Evolutionary conservation across 2,888 invertebrate species (phyloP), one percentile per base, ranked within the genome.

Genomic region (Acronicta aceris): DNA sequence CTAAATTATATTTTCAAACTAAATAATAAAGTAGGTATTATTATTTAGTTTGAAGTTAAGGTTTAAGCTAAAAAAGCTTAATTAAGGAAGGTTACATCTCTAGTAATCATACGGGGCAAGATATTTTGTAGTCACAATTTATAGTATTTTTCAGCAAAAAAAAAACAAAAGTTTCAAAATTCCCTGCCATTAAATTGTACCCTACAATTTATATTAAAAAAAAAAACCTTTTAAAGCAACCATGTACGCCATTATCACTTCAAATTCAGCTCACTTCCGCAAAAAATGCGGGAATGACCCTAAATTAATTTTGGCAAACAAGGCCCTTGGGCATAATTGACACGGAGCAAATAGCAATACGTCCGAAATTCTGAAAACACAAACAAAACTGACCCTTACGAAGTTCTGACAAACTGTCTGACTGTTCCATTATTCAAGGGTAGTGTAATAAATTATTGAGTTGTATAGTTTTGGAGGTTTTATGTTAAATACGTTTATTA

Each of bases 361-460:
- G 49, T 45, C 55, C 49, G 12, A 40, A 70, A 66, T 62, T 59
- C 43, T 49, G 49, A 56, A 71, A 72, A 71, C 30, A 54, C 58
- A 74, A 51, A 74, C 56, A 67, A 47, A 60, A 56, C 53, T 59
- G 71, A 65, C 55, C 60, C 56, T 8, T 1, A n/a, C 2, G 13
- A 71, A 69, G 57, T 57, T 65, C 56, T 73, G 59, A 68, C 68
- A 68, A 65, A 71, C 65, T 59, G 41, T 59, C 59, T 49, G 25
- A 59, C 52, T 58, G 64, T 42, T 68, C 59, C 56, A 74, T 71
- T 66, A 74, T 74, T 71, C 61, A 53, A 52, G 43, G 51, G 52
- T 53, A 55, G 54, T 60, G 59, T 74, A 48, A 61, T 74, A 75
- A 64, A 67, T 68, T 74, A 68, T 74, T 74, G 48, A 71, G 60